Base-by-base conservation (phyloP, 2,888 invertebrate genomes). In the Agriopis leucophaearia region DNA sequence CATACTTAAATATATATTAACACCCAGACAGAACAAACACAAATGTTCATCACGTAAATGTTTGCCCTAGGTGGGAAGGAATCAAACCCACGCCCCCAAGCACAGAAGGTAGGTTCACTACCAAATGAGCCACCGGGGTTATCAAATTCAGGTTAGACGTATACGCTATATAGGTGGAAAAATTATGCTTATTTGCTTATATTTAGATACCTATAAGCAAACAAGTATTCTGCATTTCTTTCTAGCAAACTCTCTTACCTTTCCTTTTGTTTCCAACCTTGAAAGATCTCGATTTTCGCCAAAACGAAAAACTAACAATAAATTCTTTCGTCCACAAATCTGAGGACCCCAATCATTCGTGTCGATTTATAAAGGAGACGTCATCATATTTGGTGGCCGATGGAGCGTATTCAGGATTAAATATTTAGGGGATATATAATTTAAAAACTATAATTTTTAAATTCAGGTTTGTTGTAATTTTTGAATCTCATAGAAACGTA, bases 291-390 rank as follows among this genome's bases (percentile, higher is more conserved):
- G 47, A 61, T 60, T 64, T 69, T 69, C 18, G 64, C 54, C 57
- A 71, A 69, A 73, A 64, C 68, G 60, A 69, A 71, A 72, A 73
- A 71, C 70, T 69, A 71, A 74, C 74, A 68, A 74, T 74, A 71
- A 66, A 66, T 68, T 70, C 61, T 67, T 62, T 70, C 68, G 75
- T 72, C 72, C 74, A 74, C 77, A 80, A 84, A 85, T 86, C 84
- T 77, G 79, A 74, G 74, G 77, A 73, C 80, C 79, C 79, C 78
- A 79, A 85, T 86, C 85, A 86, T 84, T 83, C 79, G 71, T 72
- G 71, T 73, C 84, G 81, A 87, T 88, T 86, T 87, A 85, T 86
- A 85, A 79, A 73, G 71, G 77, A 52, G 77, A 78, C 81, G 82
- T 81, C 84, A 79, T 85, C 85, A 84, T 82, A 84, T 70, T 70